Evolutionary conservation across 2,797 vertebrate species (phyloP), one percentile per base, ranked within the genome.

Genomic region (Lycodopsis pacificus): DNA sequence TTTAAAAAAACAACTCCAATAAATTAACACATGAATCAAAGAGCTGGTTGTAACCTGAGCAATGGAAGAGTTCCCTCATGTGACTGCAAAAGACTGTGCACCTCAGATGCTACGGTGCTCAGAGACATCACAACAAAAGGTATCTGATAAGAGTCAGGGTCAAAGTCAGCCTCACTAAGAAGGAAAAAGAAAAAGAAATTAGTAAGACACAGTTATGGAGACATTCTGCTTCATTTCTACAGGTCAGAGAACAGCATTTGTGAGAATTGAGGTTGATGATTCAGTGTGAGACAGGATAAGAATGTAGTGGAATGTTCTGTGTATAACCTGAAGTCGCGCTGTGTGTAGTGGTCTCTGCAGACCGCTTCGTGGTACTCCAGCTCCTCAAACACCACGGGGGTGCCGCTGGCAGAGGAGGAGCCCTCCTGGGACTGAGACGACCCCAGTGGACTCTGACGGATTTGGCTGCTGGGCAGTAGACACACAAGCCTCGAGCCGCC

Each of bases 371-470:
- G 98, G 88, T 99, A 99, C 75, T 99, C 98, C 49, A 99, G 81
- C 87, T 99, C 98, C 85, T 99, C 98, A 86, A 99, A 99, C 71
- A 99, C 95, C 74, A 99, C 96, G 0, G 98, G 98, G 76, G 97
- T 99, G 73, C 97, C 96, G 27, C 96, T 98, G 0, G 96, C 81
- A 2, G 97, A 98, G 5, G 97, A 99, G 46, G 96, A 98, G 71
- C 96, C 94, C 1, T 99, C 97, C 0, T 96, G 97, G 0, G 97
- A 98, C 87, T 97, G 97, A 1, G 97, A 98, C 3, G 98, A 99
- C 5, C 97, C 97, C 86, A 99, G 51, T 0, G 98, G 97, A 59
- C 98, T 99, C 93, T 97, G 97, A 9, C 97, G 95, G 32, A 96
- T 93, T 73, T 97, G 97, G 90, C 96, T 95, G 93, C 95, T 97